Evolutionary conservation across 2,888 invertebrate species (phyloP).

Genomic region (Saturnia japonica): DNA sequence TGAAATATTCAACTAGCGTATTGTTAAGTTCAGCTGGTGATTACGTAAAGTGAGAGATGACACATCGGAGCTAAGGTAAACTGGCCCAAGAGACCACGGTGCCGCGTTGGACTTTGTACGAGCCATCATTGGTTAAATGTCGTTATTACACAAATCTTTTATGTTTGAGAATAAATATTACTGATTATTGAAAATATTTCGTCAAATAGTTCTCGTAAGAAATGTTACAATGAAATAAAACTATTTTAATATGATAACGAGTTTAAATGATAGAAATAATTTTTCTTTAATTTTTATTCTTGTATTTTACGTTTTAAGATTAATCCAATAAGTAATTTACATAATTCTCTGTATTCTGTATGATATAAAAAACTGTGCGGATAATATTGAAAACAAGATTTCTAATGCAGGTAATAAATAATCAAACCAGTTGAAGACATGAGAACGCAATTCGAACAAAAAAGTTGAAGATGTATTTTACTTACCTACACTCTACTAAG

Average conservation of each 20-base stretch:
- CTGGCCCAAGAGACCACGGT: slow-evolving; percentile 23
- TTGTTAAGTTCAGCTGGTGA: slow-evolving; percentile 28
- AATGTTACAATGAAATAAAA: neutral
- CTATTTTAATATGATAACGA: neutral
- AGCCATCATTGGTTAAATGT: slow-evolving; percentile 23
- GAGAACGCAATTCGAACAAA: too few species aligned
- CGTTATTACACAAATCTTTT: slow-evolving; percentile 19
- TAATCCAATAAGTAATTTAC: too few species aligned
- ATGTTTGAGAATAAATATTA: neutral
- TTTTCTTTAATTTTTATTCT: too few species aligned
- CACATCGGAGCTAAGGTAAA: slow-evolving; percentile 24
- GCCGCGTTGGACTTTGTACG: slow-evolving; percentile 19
- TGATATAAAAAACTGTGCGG: neutral
- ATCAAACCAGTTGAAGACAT: too few species aligned
- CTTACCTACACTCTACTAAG: too few species aligned
- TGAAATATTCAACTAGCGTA: slow-evolving; percentile 27
- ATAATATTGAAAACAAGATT: neutral
- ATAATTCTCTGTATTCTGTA: too few species aligned
- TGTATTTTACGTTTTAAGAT: too few species aligned
- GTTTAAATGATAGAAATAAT: too few species aligned
- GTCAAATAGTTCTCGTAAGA: neutral
- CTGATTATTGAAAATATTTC: neutral
- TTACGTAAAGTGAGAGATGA: slow-evolving; percentile 33
- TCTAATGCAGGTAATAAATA: neutral
- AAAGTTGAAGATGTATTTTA: too few species aligned